A percentile compares a stretch with the other conserved stretches of the same genome.
Evolutionary conservation across 2,113 vertebrate species (phyloP).

Genomic region (Hippocampus guttulatus): DNA sequence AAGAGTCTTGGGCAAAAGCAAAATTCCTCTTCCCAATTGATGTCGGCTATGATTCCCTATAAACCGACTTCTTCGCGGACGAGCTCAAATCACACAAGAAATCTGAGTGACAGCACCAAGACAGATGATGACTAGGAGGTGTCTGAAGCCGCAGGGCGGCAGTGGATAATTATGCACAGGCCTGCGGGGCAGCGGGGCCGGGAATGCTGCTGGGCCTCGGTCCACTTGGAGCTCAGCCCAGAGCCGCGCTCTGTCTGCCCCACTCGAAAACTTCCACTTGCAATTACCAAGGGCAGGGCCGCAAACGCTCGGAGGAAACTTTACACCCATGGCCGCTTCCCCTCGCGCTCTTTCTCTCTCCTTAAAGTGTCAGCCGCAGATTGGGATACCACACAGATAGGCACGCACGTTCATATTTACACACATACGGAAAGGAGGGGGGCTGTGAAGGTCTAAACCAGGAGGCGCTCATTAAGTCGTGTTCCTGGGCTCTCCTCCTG

Average conservation of each 20-base stretch:
- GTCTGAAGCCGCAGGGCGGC: slow-evolving; percentile 62
- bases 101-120: slow-evolving; percentile 76
- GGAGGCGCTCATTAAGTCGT: slow-evolving; percentile 64
- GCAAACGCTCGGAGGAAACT: slow-evolving; percentile 54
- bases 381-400: slow-evolving; percentile 34
- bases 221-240: slow-evolving; percentile 44
- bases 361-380: slow-evolving; percentile 46
- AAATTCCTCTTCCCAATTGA: slow-evolving; percentile 9
- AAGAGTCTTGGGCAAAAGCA: slow-evolving; percentile 29
- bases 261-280: slow-evolving; percentile 26
- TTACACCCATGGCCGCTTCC: slow-evolving; percentile 41
- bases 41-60: slow-evolving; percentile 21
- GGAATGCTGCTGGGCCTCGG: slow-evolving; percentile 36
- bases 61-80: slow-evolving; percentile 41
- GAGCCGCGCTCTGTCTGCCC: slow-evolving; percentile 27
- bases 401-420: slow-evolving; percentile 12
- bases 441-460: slow-evolving; percentile 43
- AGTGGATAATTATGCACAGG: slow-evolving; percentile 67
- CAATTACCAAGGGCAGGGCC: slow-evolving; percentile 34
- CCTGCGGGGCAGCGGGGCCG: slow-evolving; percentile 43
- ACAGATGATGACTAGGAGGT: slow-evolving; percentile 74
- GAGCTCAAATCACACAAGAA: slow-evolving; percentile 57
- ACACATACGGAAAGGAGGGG: not conserved
- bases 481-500: slow-evolving; percentile 66
- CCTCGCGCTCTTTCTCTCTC: slow-evolving; percentile 47